Evolutionary conservation across 2,797 vertebrate genomes (phyloP), one percentile per base, ranked within the genome.

Genomic region (Luscinia luscinia): DNA sequence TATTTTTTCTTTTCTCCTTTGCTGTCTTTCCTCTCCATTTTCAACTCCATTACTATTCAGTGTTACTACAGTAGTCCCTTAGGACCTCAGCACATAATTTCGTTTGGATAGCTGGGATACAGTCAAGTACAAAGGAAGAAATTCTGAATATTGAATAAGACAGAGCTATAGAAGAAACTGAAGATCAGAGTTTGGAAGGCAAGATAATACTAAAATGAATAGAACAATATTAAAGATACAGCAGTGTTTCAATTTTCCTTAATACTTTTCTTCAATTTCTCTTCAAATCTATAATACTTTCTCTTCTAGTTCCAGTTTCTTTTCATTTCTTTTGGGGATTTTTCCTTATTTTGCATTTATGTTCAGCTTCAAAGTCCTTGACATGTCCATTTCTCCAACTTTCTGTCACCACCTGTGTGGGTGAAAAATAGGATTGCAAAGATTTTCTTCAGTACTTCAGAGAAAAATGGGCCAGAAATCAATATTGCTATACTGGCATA

Each of bases 361-460:
- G 16, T 68, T 89, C 52, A 41, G 26, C 26, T 76, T 73, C 23
- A 12, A 94, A 95, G 84, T 79, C 80, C 83, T 93, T 87, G 77
- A 79, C 45, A n/a, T 21, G 70, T 67, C 80, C 74, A n/a, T 76
- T 94, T 81, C 70, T 87, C 77, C 1, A 7, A 54, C 66, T 74
- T 92, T 64, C 70, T 63, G 52, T 82, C 84, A 87, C n/a, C 3
- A 12, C 4, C 55, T 57, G 6, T 87, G 70, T 63, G 48, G 67
- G 45, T 87, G 43, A 92, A 94, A 76, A 85, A 85, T 19, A 91
- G 43, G 68, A 77, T 57, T 95, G 67, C 63, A 94, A 79, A 93
- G 45, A 87, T 93, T 95, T 94, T 80, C 84, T 84, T 84, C 67
- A 79, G 85, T 86, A 90, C 27, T 59, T 94, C 79, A 84, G 48